Evolutionary conservation across 2,797 vertebrate genomes (phyloP), one percentile per base, ranked within the genome.

Genomic region (Morus bassanus): DNA sequence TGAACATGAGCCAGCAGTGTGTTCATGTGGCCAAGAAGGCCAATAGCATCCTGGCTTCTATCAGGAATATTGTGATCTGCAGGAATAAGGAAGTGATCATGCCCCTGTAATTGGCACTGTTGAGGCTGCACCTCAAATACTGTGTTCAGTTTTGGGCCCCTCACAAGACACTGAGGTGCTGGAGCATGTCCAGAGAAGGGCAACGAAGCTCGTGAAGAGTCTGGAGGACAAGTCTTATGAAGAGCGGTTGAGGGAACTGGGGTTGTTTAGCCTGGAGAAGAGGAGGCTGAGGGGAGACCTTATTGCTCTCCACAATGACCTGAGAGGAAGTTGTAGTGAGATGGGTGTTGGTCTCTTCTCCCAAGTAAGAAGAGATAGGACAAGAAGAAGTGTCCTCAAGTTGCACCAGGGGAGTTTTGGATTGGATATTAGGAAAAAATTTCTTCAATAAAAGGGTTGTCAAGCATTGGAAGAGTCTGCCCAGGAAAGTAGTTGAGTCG

Each of bases 61-160:
- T 63, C 25, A 63, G 50, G 13, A 72, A 12, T 3, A 41, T 7
- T 35, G 43, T 50, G 31, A 22, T 7, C 30, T 57, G 13, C 8
- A 64, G 22, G 35, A 80, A 0, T 1, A 57, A 4, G 35, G 25
- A 57, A 11, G 35, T 17, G 25, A 35, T 35, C 2, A 2, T 28
- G 1, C 10, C 18, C 8, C 18, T 51, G 19, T 48, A 28, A 23
- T n/a, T 0, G 0, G 13, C 25, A 7, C 11, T 31, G 17, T 18
- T 61, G 35, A 54, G 6, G n/a, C 39, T 0, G 2, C 19, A 53
- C 9, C 22, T 51, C 1, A 0, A n/a, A 19, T n/a, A 1, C 16
- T 48, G 19, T 63, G 39, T 70, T 63, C 50, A 45, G 35, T 39
- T 69, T 81, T 23, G 64, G 19, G 33, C 4, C 25, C 22, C 7